Percentiles rank a stretch among this genome's conserved stretches.
These are phyloP conservation scores for Tetanocera ferruginea DNA, from an alignment of 2,888 invertebrate species.

Conservation along the genomic window DNA sequence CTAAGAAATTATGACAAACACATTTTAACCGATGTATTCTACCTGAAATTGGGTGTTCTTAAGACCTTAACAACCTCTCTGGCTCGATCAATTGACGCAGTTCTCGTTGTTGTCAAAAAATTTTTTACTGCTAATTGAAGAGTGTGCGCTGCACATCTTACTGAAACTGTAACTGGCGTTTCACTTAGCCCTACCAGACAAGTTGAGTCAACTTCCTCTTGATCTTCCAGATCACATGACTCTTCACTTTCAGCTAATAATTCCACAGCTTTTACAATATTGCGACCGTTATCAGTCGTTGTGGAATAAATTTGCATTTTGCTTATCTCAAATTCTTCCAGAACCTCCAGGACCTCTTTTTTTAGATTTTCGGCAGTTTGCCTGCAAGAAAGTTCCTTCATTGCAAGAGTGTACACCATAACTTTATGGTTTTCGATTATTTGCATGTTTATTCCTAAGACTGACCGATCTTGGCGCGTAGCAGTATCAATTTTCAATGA, in stretches of 20 bases:
- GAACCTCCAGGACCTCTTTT: no score
- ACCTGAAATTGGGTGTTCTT: slow-evolving; percentile 1
- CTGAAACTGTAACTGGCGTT: not conserved
- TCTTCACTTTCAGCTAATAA: no score
- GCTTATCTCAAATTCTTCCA: not conserved
- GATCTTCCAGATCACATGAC: not conserved
- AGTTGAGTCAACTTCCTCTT: not conserved
- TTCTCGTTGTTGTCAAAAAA: not conserved
- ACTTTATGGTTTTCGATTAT: no score
- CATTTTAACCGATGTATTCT: not conserved
- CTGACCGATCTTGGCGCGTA: not conserved
- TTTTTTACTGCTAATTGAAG: not conserved
- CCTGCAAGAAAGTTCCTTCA: not conserved
- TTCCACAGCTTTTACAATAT: not conserved
- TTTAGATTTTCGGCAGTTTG: not conserved
- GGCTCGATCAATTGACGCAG: no score
- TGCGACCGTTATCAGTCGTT: not conserved
- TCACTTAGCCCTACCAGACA: not conserved
- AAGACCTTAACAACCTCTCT: not conserved
- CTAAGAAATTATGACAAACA: not conserved
- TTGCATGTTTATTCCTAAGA: no score
- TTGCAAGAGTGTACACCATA: no score
- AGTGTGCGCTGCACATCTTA: slow-evolving; percentile 3
- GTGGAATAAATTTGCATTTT: not conserved
- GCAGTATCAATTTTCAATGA: not conserved